phyloP scores from a whole-genome alignment of 2,797 vertebrate genomes.

The Pipistrellus pipistrellus region DNA sequence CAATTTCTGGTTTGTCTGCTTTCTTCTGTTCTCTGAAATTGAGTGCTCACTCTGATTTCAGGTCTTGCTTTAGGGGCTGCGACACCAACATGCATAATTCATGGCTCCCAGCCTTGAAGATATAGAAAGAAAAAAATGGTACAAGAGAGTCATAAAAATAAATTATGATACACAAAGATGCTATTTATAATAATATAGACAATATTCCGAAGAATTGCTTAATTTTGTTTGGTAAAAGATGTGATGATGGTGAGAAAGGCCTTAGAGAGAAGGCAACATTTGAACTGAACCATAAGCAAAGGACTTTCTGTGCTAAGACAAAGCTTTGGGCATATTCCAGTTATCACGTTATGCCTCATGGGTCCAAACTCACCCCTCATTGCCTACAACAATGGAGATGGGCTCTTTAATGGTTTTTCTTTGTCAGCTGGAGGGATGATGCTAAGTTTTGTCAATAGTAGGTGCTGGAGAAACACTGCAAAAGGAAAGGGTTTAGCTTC shows the following conservation, averaged over 20 bases:
- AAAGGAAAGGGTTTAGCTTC: not conserved
- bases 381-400: not conserved
- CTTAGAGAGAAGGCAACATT: not conserved
- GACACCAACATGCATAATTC: not conserved
- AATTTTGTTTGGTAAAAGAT: not conserved
- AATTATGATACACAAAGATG: not conserved
- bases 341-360: not conserved
- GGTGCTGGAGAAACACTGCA: not conserved
- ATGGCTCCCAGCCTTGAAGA: not conserved
- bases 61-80: not conserved
- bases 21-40: not conserved
- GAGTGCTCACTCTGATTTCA: not conserved
- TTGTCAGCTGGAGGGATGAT: not conserved
- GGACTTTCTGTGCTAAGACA: not conserved
- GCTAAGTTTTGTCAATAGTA: not conserved
- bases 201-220: not conserved
- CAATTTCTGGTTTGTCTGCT: constrained; percentile 21
- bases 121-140: not conserved
- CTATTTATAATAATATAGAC: not conserved
- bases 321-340: too few relatives aligned
- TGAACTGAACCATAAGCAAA: not conserved
- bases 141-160: not conserved
- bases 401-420: not conserved
- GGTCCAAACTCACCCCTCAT: not conserved
- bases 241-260: not conserved